Evolutionary conservation across 2,113 vertebrate genomes (phyloP).

Genomic region (Condylura cristata): DNA sequence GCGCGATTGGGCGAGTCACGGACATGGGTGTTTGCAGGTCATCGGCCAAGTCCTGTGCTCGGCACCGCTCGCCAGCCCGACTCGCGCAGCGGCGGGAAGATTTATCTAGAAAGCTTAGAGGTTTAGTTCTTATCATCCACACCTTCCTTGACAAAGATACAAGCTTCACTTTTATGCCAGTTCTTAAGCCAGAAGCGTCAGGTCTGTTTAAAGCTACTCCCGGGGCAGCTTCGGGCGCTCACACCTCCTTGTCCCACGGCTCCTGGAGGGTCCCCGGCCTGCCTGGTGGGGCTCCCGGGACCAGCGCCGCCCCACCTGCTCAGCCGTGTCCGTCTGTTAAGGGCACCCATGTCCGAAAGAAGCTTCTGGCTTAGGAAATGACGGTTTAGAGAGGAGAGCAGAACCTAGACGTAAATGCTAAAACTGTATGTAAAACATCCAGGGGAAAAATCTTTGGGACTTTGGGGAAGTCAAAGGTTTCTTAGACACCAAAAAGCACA

Average conservation of each 20-base stretch:
- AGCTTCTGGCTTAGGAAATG: constrained; percentile 4
- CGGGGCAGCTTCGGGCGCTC: not conserved
- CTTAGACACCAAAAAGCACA: constrained; percentile 33
- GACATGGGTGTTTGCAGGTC: constrained; percentile 58
- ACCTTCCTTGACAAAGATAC: not conserved
- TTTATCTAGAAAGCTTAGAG: constrained; percentile 39
- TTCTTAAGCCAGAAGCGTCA: not conserved
- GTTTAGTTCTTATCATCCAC: constrained; percentile 1
- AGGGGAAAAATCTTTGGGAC: constrained; percentile 32
- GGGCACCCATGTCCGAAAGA: not conserved
- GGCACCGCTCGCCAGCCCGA: not conserved
- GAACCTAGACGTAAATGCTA: constrained; percentile 36
- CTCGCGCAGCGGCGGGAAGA: not conserved
- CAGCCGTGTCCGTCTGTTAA: not conserved
- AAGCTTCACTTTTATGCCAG: not conserved
- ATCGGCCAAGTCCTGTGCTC: constrained; percentile 48
- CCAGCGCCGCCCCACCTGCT: not conserved
- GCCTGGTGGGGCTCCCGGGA: not conserved
- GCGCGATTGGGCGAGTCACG: constrained; percentile 72
- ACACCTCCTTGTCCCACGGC: not conserved
- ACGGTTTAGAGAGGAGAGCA: constrained; percentile 9
- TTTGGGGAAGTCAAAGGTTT: not conserved
- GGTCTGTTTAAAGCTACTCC: not conserved
- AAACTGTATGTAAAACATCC: not conserved
- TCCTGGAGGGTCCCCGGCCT: not conserved